Percentiles rank a stretch among this genome's conserved stretches.
Evolutionary conservation across 2,113 vertebrate genomes (phyloP).

Genomic region (Nerophis lumbriciformis): DNA sequence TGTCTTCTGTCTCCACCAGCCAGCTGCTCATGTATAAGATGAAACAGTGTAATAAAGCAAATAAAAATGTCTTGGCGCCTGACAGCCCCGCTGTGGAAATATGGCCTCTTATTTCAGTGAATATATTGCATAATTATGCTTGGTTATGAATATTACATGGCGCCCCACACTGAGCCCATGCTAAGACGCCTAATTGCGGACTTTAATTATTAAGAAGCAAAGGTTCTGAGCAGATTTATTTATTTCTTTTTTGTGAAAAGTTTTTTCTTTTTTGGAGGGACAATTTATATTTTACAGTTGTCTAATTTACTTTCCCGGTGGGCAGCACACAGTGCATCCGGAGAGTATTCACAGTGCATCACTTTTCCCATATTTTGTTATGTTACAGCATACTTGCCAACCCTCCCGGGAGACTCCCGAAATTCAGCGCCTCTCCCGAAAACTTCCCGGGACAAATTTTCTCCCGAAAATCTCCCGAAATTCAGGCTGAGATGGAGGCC

Average conservation of each 20-base stretch:
- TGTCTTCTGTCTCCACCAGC: slow-evolving; percentile 44
- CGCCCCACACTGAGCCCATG: slow-evolving; percentile 67
- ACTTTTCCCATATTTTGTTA: no score
- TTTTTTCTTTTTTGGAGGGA: slow-evolving; percentile 59
- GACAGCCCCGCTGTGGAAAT: slow-evolving; percentile 67
- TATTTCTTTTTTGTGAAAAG: slow-evolving; percentile 66
- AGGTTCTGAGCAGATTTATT: slow-evolving; percentile 59
- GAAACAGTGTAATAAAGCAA: slow-evolving; percentile 71
- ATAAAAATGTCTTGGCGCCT: slow-evolving; percentile 73
- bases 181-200: slow-evolving; percentile 74
- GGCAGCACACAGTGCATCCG: slow-evolving; percentile 59
- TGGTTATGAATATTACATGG: slow-evolving; percentile 76
- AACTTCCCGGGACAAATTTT: no score
- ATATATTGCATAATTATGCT: slow-evolving; percentile 76
- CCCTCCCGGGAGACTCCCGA: no score
- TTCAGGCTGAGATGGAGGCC: no score
- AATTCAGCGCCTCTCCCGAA: no score
- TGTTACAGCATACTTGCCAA: no score
- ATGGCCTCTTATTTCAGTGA: slow-evolving; percentile 67
- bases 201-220: slow-evolving; percentile 84
- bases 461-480: no score
- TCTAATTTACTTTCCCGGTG: slow-evolving; percentile 79
- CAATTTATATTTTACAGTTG: slow-evolving; percentile 81
- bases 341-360: no score
- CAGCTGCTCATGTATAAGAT: slow-evolving; percentile 62